Evolutionary conservation across 2,888 invertebrate genomes (phyloP).

Genomic region (Cacoxenus indagator): DNA sequence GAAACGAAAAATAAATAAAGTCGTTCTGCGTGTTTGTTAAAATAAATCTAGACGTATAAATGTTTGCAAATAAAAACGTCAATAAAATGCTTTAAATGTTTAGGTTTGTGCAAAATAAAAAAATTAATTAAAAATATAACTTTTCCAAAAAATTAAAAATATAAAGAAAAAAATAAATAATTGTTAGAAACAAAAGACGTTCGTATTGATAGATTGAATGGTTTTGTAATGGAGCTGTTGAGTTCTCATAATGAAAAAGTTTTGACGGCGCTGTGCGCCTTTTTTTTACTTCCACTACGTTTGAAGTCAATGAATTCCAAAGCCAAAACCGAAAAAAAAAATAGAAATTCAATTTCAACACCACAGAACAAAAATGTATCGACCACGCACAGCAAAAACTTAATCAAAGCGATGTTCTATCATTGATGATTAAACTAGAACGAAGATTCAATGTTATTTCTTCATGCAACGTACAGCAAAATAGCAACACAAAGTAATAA

Average conservation of each 20-base stretch:
- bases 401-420: too few relatives aligned
- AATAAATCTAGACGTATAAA: background rate
- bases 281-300: background rate
- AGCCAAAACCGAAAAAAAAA: background rate
- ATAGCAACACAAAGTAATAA: constrained; percentile 24
- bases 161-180: constrained; percentile 39
- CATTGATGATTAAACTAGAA: too few relatives aligned
- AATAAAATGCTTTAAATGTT: constrained; percentile 51
- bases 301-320: background rate
- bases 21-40: constrained; percentile 44
- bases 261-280: background rate
- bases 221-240: constrained; percentile 60
- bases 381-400: too few relatives aligned
- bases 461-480: constrained; percentile 1
- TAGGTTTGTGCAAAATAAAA: constrained; percentile 33
- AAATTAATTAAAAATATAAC: constrained; percentile 9
- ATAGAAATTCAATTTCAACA: background rate
- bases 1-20: constrained; percentile 37
- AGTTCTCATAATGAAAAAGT: constrained; percentile 43
- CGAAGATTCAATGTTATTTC: too few relatives aligned
- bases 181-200: constrained; percentile 28
- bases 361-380: too few relatives aligned
- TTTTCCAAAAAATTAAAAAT: constrained; percentile 17
- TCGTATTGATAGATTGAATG: constrained; percentile 26
- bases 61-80: constrained; percentile 27